These are phyloP conservation scores for Melolontha melolontha DNA, from an alignment of 2,888 invertebrate genomes.

Conservation along the genomic window DNA sequence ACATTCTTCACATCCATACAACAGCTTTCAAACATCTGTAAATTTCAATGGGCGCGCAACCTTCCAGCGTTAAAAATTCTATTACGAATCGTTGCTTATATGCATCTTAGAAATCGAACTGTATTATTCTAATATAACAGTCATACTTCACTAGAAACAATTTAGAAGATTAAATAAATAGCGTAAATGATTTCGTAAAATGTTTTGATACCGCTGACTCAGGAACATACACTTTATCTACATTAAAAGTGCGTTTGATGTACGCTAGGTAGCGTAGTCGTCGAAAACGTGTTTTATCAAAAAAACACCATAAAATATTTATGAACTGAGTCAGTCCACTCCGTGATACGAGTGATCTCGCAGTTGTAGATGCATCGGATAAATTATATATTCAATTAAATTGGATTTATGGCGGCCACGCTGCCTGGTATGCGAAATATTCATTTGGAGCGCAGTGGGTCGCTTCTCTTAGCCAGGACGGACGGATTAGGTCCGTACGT, in stretches of 20 bases:
- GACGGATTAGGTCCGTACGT: constrained; percentile 16
- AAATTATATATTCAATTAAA: constrained; percentile 50
- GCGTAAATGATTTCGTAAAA: no score
- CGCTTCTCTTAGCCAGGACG: constrained; percentile 15
- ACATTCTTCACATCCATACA: no score
- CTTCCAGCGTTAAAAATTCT: no score
- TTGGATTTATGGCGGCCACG: constrained; percentile 46
- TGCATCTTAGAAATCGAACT: no score
- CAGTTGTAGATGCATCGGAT: constrained; percentile 37
- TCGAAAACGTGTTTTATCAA: constrained; percentile 22
- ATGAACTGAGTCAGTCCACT: constrained; percentile 35
- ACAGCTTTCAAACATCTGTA: no score
- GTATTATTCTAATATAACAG: no score
- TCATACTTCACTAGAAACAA: no score
- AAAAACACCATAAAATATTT: constrained; percentile 39
- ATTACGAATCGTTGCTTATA: no score
- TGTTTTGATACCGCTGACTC: no score
- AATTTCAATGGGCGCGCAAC: no score
- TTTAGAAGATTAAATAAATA: no score
- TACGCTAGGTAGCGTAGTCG: constrained; percentile 6
- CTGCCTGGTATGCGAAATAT: constrained; percentile 45
- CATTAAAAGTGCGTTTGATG: constrained; percentile 5
- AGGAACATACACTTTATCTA: not conserved
- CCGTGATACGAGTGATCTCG: constrained; percentile 33
- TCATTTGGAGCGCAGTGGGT: constrained; percentile 45